phyloP scores from a whole-genome alignment of 2,888 invertebrate genomes.

The Nemotelus pantherinus region DNA sequence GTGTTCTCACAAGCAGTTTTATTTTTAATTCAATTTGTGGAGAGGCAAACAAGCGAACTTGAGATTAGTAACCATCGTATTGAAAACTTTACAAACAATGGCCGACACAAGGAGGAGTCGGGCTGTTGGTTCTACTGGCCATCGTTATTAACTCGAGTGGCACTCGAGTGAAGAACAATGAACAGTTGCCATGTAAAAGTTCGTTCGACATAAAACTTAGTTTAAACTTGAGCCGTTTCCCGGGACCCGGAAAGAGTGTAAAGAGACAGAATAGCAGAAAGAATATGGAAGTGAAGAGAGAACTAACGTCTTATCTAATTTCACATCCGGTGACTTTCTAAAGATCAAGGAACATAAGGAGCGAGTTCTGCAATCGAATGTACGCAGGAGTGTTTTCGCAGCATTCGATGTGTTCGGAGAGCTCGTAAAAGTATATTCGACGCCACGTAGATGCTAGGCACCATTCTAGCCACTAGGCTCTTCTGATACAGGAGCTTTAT shows the following conservation, averaged over 20 bases:
- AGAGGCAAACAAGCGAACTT: constrained; percentile 37
- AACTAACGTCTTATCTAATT: constrained; percentile 34
- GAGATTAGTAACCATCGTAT: constrained; percentile 24
- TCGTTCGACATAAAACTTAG: constrained; percentile 29
- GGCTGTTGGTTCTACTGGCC: neutral
- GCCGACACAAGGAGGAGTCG: neutral
- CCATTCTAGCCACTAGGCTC: neutral
- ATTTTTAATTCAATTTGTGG: constrained; percentile 33
- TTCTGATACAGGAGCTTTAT: neutral
- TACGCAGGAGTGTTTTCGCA: constrained; percentile 8
- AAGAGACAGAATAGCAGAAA: neutral
- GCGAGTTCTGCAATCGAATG: constrained; percentile 21
- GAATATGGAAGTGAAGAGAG: constrained; percentile 8
- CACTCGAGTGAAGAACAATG: constrained; percentile 9
- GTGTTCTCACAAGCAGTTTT: no score
- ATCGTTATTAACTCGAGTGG: constrained; percentile 13
- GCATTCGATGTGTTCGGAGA: constrained; percentile 18
- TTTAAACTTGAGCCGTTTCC: constrained; percentile 20
- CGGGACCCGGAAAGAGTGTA: no score
- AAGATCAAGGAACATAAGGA: neutral
- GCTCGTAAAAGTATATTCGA: constrained; percentile 18
- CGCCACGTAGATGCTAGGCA: neutral
- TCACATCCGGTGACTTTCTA: constrained; percentile 26
- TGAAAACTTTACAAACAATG: constrained; percentile 36
- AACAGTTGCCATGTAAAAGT: constrained; percentile 26